Evolutionary conservation across 2,113 vertebrate species (phyloP).

Genomic region (Sander lucioperca): DNA sequence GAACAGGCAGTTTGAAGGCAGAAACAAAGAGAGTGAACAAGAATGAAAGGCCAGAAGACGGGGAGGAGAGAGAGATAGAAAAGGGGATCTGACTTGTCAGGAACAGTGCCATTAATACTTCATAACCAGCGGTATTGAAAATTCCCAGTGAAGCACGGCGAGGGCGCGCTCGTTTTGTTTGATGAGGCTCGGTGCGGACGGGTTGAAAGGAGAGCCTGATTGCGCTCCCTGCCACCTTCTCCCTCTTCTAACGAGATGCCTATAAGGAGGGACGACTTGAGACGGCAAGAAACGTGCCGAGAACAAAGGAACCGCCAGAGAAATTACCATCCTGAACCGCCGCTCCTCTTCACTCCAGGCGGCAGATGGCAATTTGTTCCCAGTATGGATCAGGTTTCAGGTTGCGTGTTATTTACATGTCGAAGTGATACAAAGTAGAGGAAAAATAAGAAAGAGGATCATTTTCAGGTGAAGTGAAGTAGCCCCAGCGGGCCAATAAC

Average conservation of each 20-base stretch:
- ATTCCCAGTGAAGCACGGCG: constrained; percentile 70
- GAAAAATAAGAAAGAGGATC: not conserved
- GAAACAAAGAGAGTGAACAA: constrained; percentile 60
- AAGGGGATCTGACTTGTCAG: constrained; percentile 61
- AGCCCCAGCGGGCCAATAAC: constrained; percentile 1
- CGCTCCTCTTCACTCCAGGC: constrained; percentile 20
- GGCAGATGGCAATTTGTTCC: constrained; percentile 46
- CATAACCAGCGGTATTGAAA: constrained; percentile 75
- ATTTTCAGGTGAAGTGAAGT: not conserved
- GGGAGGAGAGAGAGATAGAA: constrained; percentile 45
- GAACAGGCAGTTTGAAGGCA: constrained; percentile 56
- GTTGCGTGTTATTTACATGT: constrained; percentile 43
- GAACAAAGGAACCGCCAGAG: constrained; percentile 57
- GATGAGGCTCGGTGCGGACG: constrained; percentile 64
- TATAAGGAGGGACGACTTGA: constrained; percentile 57
- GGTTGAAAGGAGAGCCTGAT: constrained; percentile 67
- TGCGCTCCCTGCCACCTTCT: constrained; percentile 53
- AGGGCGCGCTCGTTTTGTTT: constrained; percentile 64
- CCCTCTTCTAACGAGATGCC: constrained; percentile 68
- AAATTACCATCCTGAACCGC: constrained; percentile 45
- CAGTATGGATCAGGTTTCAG: constrained; percentile 33
- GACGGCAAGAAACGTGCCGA: constrained; percentile 47
- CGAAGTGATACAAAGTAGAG: constrained; percentile 8
- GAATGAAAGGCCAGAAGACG: constrained; percentile 43
- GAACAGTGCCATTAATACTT: constrained; percentile 80